Evolutionary conservation across 2,113 vertebrate species (phyloP), one percentile per base, ranked within the genome.

Genomic region (Pica pica): DNA sequence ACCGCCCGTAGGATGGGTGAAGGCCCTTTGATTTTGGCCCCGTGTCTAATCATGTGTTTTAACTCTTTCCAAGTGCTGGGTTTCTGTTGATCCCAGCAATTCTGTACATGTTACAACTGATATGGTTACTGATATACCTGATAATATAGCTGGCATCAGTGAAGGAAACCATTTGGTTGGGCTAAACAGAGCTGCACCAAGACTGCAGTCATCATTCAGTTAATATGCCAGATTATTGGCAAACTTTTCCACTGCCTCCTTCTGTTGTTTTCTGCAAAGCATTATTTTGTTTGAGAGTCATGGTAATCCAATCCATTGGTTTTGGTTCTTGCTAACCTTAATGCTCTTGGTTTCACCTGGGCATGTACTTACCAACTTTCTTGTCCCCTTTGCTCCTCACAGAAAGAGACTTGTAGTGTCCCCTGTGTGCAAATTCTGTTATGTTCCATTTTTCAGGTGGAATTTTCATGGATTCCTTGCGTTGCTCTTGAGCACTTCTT

Each of bases 31-130:
- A 96, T 95, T 97, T 92, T 96, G 96, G 92, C 92, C 87, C 49
- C 35, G 16, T 64, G 82, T 96, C 94, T 97, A 96, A 97, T 94
- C 65, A 77, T 53, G 85, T 8, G 91, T 97, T 96, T 97, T 96
- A 97, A 97, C 92, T 97, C 93, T 96, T 97, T 97, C 96, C 96
- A 97, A 97, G 76, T 31, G 3, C 55, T 92, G 31, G 46, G 69
- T 95, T 97, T 96, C 88, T 96, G 82, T 97, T 94, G 89, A 93
- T 94, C 92, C 97, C 96, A 94, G 89, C 96, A 95, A 83, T 94
- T 97, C 83, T 78, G 57, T 94, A 56, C 96, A 63, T 95, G 97
- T 94, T 97, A 94, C 80, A 96, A 97, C 94, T 96, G 95, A 96
- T 96, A 94, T 41, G 75, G 87, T 90, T 94, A 71, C 69, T 97